phyloP scores from a whole-genome alignment of 2,797 vertebrate species.

The Pempheris klunzingeri region DNA sequence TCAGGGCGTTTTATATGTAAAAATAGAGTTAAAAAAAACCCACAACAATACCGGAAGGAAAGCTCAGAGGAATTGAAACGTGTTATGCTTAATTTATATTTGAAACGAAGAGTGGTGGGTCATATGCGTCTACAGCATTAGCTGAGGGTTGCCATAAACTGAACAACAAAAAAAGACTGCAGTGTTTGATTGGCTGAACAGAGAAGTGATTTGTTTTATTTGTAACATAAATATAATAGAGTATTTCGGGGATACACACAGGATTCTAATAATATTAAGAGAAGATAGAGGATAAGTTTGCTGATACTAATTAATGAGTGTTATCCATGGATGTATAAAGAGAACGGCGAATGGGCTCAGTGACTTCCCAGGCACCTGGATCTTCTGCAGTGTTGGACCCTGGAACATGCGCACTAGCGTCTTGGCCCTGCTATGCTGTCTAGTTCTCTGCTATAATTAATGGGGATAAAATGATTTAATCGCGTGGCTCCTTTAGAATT shows the following conservation, averaged over 20 bases:
- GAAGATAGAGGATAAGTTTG: background rate
- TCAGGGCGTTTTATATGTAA: constrained; percentile 22
- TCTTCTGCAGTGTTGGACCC: no score
- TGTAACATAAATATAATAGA: background rate
- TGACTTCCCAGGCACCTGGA: no score
- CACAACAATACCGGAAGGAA: background rate
- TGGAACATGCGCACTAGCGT: no score
- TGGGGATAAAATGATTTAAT: no score
- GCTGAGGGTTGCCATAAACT: background rate
- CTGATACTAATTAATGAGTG: background rate
- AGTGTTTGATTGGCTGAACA: constrained; percentile 27
- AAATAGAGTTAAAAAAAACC: constrained; percentile 22
- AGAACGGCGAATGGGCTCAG: no score
- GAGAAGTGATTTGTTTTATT: constrained; percentile 20
- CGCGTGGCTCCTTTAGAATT: no score
- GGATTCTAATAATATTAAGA: background rate
- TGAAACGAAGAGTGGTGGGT: constrained; percentile 19
- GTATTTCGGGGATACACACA: background rate
- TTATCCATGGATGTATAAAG: no score
- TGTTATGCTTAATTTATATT: constrained; percentile 49
- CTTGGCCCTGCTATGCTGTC: no score
- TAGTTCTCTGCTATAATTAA: no score
- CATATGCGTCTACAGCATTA: constrained; percentile 4
- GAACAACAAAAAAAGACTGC: constrained; percentile 1
- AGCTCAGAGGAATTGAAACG: constrained; percentile 28